These are phyloP conservation scores for Sesia apiformis DNA, from an alignment of 2,888 invertebrate species.

Conservation along the genomic window DNA sequence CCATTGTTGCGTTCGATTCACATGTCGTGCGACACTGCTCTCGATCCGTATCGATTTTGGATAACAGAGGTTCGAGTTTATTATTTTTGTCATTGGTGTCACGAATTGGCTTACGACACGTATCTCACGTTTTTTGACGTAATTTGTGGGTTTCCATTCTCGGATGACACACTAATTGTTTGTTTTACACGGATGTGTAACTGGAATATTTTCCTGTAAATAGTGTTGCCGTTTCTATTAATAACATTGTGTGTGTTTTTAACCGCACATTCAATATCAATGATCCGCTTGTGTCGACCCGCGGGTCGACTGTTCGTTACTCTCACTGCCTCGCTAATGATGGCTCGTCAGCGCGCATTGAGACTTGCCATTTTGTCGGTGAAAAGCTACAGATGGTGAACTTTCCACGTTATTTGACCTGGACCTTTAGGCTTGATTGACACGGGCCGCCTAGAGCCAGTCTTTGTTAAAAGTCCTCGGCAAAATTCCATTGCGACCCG, in stretches of 20 bases:
- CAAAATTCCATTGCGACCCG: not conserved
- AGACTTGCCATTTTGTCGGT: conserved; percentile 17
- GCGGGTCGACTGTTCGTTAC: conserved; percentile 4
- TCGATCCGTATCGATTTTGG: conserved; percentile 27
- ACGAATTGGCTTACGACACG: conserved; percentile 38
- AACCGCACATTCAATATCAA: not conserved
- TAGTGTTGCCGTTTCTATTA: not conserved
- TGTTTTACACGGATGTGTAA: conserved; percentile 12
- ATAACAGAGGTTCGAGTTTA: conserved; percentile 34
- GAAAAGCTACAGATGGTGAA: conserved; percentile 2
- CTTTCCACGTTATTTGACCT: conserved; percentile 8
- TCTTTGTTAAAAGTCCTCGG: conserved; percentile 4
- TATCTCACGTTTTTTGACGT: conserved; percentile 47
- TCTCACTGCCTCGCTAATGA: conserved; percentile 15
- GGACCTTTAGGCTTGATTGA: not conserved
- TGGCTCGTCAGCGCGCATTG: conserved; percentile 26
- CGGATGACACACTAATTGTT: conserved; percentile 28
- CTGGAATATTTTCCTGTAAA: not conserved
- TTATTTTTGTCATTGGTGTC: conserved; percentile 49
- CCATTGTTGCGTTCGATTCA: conserved; percentile 35
- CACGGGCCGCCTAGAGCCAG: conserved; percentile 1
- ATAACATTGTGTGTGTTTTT: not conserved
- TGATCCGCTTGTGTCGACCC: not conserved
- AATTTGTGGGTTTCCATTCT: conserved; percentile 41
- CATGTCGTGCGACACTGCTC: conserved; percentile 18